phyloP scores from a whole-genome alignment of 2,888 invertebrate species.

The Eupithecia insigniata region DNA sequence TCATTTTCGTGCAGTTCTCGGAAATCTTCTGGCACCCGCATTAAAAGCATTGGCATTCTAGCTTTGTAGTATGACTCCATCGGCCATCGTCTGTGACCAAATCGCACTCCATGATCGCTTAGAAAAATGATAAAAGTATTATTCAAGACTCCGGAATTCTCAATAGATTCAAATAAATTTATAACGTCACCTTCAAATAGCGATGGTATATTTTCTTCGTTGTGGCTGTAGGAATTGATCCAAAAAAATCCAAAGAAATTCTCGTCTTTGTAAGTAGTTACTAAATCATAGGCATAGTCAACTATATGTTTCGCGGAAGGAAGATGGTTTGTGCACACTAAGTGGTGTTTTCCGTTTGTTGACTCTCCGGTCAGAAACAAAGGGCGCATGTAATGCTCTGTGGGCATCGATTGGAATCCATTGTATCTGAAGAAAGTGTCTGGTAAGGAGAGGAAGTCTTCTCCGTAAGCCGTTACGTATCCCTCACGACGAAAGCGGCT shows the following conservation, averaged over 20 bases:
- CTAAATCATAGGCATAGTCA: conserved; percentile 86
- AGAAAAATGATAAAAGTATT: conserved; percentile 88
- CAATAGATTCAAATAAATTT: conserved; percentile 81
- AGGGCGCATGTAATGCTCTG: conserved; percentile 91
- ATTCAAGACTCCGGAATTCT: conserved; percentile 81
- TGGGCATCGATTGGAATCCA: conserved; percentile 89
- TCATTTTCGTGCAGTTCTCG: conserved; percentile 80
- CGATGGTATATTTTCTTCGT: conserved; percentile 85
- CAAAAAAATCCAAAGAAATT: conserved; percentile 90
- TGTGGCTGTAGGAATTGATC: conserved; percentile 90
- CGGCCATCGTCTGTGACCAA: conserved; percentile 86
- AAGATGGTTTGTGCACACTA: conserved; percentile 71
- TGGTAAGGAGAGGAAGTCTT: conserved; percentile 86
- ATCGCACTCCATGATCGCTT: conserved; percentile 91
- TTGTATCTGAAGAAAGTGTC: conserved; percentile 86
- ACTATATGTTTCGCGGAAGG: conserved; percentile 87
- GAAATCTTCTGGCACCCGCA: conserved; percentile 87
- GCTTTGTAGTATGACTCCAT: conserved; percentile 91
- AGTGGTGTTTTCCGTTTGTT: conserved; percentile 61
- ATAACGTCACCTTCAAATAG: conserved; percentile 86
- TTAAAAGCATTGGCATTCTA: conserved; percentile 88
- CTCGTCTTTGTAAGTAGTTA: conserved; percentile 82
- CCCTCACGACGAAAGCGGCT: conserved; percentile 86
- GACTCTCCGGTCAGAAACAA: conserved; percentile 87
- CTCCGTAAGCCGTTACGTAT: conserved; percentile 90